Percentiles rank a stretch among this genome's conserved stretches.
Evolutionary conservation across 2,888 invertebrate genomes (phyloP).

Genomic region (Apantesis nais): DNA sequence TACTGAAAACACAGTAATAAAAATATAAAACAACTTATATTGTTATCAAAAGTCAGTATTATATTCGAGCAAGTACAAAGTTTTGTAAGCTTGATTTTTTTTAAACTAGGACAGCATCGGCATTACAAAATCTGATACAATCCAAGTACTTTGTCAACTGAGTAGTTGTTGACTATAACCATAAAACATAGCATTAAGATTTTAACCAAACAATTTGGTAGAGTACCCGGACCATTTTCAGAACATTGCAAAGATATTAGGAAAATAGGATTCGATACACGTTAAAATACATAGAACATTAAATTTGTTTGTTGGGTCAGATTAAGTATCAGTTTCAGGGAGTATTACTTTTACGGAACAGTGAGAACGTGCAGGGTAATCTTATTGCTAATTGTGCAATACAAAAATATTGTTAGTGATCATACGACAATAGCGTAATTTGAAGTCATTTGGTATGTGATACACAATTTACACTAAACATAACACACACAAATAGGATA

Average conservation of each 20-base stretch:
- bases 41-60: neutral
- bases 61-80: neutral
- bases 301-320: neutral
- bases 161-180: neutral
- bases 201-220: neutral
- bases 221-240: neutral
- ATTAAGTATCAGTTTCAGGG: neutral
- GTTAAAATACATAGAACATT: neutral
- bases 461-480: too few species aligned
- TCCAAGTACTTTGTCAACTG: neutral
- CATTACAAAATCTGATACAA: neutral
- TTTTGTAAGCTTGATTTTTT: too few species aligned
- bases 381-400: neutral
- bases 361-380: neutral
- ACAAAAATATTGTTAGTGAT: neutral
- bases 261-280: neutral
- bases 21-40: neutral
- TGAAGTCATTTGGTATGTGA: neutral
- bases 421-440: neutral
- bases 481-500: neutral
- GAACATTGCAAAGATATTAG: neutral
- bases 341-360: neutral
- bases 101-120: neutral
- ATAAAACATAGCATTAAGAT: neutral
- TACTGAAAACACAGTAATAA: constrained; percentile 87